Evolutionary conservation across 2,113 vertebrate species (phyloP), one percentile per base, ranked within the genome.

Genomic region (Gavia stellata): DNA sequence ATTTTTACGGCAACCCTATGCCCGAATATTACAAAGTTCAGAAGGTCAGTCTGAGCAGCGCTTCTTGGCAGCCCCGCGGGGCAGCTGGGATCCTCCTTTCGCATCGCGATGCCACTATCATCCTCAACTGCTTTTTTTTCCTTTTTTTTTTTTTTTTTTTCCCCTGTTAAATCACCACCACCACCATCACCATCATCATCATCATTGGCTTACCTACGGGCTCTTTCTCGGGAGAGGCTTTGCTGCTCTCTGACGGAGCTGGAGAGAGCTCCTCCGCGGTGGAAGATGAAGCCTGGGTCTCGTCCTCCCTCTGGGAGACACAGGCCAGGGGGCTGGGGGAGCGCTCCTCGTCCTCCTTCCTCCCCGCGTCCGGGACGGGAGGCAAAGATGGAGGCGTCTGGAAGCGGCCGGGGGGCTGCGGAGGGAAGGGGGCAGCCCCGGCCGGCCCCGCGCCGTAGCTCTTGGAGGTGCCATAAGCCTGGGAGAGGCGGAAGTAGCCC

Each of bases 401-500:
- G 97, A 98, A 98, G 75, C 98, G 98, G 65, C 97, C 97, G 12
- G 98, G 97, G 95, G 98, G 98, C 86, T 99, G 99, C 88, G 98
- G 96, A 44, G 98, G 96, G 93, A 99, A 99, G 38, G 98, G 98
- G 87, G 98, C 96, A 88, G 98, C 97, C 93, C 97, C 98, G 61
- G 98, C 98, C 72, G 98, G 98, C 86, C 96, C 98, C 68, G 98
- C 95, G 85, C 98, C 97, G 97, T 99, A 99, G 92, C 97, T 98
- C 98, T 99, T 99, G 93, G 99, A 97, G 88, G 99, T 98, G 88
- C 99, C 98, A 92, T 99, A 99, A 36, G 99, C 98, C 98, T 99
- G 99, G 75, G 99, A 99, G 67, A 99, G 98, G 97, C 99, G 99
- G 98, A 99, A 99, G 97, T 99, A 99, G 85, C 99, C 99, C 28